Evolutionary conservation across 2,888 invertebrate species (phyloP).

Genomic region (Deroplatys truncata): DNA sequence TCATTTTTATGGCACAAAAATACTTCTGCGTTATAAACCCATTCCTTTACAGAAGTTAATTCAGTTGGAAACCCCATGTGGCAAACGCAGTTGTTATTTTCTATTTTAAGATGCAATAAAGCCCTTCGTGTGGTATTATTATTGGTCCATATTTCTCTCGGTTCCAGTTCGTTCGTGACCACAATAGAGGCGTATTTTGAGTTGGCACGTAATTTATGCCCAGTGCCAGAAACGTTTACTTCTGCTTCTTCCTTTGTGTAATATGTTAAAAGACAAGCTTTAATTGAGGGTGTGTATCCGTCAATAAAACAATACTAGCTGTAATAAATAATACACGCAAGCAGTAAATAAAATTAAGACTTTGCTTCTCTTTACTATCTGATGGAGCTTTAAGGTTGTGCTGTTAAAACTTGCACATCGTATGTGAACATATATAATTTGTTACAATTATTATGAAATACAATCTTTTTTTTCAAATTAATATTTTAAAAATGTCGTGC

Average conservation of each 20-base stretch:
- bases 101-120: neutral
- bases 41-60: neutral
- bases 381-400: too few species aligned
- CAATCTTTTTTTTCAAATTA: too few species aligned
- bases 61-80: neutral
- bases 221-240: neutral
- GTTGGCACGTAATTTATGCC: neutral
- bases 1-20: neutral
- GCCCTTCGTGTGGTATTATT: neutral
- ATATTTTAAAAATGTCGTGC: too few species aligned
- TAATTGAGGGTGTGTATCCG: neutral
- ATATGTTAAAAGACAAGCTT: too few species aligned
- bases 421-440: too few species aligned
- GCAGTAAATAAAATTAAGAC: neutral
- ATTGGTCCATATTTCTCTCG: neutral
- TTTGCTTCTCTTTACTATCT: too few species aligned
- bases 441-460: too few species aligned
- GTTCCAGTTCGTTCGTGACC: neutral
- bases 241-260: too few species aligned
- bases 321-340: neutral
- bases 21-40: neutral
- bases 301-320: neutral
- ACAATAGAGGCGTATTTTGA: neutral
- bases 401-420: too few species aligned
- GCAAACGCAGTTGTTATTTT: neutral